phyloP scores from a whole-genome alignment of 2,113 vertebrate genomes.

The Ctenodactylus gundi region DNA sequence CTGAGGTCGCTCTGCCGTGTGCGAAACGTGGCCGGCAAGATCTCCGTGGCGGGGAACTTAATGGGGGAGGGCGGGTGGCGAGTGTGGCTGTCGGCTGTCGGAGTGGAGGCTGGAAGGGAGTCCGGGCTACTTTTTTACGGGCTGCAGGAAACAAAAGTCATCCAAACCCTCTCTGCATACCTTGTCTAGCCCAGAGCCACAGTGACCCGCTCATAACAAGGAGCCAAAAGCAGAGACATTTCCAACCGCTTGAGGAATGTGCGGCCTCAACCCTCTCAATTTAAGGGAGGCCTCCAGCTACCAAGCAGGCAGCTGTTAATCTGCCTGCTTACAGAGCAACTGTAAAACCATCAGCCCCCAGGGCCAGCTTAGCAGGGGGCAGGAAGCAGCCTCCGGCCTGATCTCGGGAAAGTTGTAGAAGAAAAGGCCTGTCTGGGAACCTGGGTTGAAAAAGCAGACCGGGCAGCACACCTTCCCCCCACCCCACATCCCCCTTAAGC shows the following conservation, averaged over 20 bases:
- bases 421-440: constrained; percentile 38
- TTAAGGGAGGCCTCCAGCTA: constrained; percentile 68
- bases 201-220: constrained; percentile 58
- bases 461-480: background rate
- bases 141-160: constrained; percentile 73
- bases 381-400: constrained; percentile 63
- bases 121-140: constrained; percentile 64
- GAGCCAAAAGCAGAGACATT: constrained; percentile 33
- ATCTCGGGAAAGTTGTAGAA: constrained; percentile 61
- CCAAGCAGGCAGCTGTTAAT: constrained; percentile 67
- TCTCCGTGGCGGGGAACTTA: background rate
- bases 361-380: constrained; percentile 58
- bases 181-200: constrained; percentile 62
- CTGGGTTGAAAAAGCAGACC: background rate
- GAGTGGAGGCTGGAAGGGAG: background rate
- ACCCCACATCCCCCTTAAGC: background rate
- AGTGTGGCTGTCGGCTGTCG: background rate
- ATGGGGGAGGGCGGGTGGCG: background rate
- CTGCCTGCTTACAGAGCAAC: constrained; percentile 61
- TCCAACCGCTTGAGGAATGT: constrained; percentile 63
- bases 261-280: constrained; percentile 57
- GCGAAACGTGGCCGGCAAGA: background rate
- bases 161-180: constrained; percentile 52
- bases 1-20: background rate
- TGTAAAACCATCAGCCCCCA: constrained; percentile 66